Evolutionary conservation across 2,888 invertebrate species (phyloP).

Genomic region (Eupithecia subumbrata): DNA sequence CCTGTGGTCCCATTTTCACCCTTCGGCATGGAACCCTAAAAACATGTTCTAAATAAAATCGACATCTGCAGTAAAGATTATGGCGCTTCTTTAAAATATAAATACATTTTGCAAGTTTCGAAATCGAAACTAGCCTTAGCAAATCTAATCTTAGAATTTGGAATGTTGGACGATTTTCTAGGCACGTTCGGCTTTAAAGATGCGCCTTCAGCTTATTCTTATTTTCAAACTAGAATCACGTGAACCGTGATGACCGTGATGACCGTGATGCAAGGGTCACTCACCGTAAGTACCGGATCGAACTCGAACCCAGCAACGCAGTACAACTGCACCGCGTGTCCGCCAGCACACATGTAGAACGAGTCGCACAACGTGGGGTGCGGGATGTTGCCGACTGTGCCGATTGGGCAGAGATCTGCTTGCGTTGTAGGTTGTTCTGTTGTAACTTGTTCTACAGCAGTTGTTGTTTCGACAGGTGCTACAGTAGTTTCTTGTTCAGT

Average conservation of each 20-base stretch:
- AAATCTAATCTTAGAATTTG: too few relatives aligned
- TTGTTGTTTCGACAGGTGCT: background rate
- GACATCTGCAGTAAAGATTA: too few relatives aligned
- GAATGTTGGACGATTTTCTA: too few relatives aligned
- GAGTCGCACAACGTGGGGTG: conserved; percentile 56
- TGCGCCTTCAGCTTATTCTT: too few relatives aligned
- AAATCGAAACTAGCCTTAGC: too few relatives aligned
- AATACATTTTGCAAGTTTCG: too few relatives aligned
- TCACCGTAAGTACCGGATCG: conserved; percentile 45
- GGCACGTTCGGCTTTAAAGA: too few relatives aligned
- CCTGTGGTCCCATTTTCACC: background rate
- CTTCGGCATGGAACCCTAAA: too few relatives aligned
- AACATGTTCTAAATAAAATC: too few relatives aligned
- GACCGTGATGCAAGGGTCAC: background rate
- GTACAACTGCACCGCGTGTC: conserved; percentile 47
- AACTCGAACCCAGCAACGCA: conserved; percentile 57
- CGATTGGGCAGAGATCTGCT: conserved; percentile 48
- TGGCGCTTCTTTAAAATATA: too few relatives aligned
- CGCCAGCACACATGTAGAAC: conserved; percentile 58
- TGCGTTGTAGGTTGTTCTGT: conserved; percentile 14
- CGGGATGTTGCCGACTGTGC: conserved; percentile 52
- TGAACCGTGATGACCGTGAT: too few relatives aligned
- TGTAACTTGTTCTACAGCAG: background rate
- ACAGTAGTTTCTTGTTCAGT: background rate
- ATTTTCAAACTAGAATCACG: too few relatives aligned